Percentiles rank a stretch among this genome's conserved stretches.
Conservation (phyloP, 2,113 vertebrate genomes). For the Triplophysa siluroides region DNA sequence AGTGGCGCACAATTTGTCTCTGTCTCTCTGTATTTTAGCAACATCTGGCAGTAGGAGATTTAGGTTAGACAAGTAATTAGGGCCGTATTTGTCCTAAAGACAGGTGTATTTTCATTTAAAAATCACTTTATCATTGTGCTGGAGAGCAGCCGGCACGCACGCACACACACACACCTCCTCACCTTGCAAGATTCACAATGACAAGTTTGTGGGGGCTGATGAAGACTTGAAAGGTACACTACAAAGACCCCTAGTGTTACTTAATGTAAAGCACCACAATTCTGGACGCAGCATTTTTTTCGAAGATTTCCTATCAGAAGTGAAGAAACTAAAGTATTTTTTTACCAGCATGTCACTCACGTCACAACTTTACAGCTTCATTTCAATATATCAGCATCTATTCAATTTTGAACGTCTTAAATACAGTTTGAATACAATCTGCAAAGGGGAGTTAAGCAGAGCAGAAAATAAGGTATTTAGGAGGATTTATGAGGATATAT, state of each 20-base stretch:
- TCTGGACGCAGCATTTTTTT: neutral
- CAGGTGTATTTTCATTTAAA: slow-evolving; percentile 82
- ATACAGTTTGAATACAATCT: neutral
- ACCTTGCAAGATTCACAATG: slow-evolving; percentile 49
- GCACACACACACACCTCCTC: slow-evolving; percentile 43
- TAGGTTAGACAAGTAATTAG: slow-evolving; percentile 85
- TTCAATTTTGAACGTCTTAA: neutral
- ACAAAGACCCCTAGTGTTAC: slow-evolving; percentile 27
- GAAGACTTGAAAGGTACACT: slow-evolving; percentile 44
- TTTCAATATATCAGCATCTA: neutral
- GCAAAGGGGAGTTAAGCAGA: neutral
- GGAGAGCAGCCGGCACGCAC: slow-evolving; percentile 60
- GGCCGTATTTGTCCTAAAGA: slow-evolving; percentile 81
- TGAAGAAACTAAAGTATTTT: no score
- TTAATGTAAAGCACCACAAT: slow-evolving; percentile 33
- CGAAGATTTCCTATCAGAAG: slow-evolving; percentile 28
- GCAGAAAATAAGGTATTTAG: neutral
- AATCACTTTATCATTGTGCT: slow-evolving; percentile 75
- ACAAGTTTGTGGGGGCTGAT: slow-evolving; percentile 46
- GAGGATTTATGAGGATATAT: neutral
- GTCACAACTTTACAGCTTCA: neutral
- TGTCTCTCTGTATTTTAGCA: slow-evolving; percentile 78
- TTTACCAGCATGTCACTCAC: no score
- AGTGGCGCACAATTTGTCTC: slow-evolving; percentile 75
- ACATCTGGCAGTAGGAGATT: slow-evolving; percentile 83